These are phyloP conservation scores for Tetropium fuscum DNA, from an alignment of 2,888 invertebrate species.

Conservation along the genomic window DNA sequence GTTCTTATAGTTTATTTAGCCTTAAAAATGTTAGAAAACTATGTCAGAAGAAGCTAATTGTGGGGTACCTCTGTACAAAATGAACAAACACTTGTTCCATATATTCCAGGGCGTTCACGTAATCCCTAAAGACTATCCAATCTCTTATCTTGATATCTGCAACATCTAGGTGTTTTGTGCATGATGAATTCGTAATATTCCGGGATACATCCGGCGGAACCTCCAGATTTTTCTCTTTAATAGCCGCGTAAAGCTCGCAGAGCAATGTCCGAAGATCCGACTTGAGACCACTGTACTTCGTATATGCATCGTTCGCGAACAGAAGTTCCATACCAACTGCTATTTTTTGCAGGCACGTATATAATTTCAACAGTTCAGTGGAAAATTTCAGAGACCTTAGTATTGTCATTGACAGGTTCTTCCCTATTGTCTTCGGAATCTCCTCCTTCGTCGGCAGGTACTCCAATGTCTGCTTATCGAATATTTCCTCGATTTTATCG, in stretches of 20 bases:
- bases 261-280: conserved; percentile 9
- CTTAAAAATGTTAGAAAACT: no score
- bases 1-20: no score
- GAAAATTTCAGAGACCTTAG: conserved; percentile 15
- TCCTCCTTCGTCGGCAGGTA: conserved; percentile 6
- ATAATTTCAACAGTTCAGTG: conserved; percentile 18
- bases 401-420: background rate
- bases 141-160: conserved; percentile 26
- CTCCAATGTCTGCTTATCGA: background rate
- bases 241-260: conserved; percentile 28
- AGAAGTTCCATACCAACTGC: conserved; percentile 24
- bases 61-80: no score
- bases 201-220: conserved; percentile 21
- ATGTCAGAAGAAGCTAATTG: no score
- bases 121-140: conserved; percentile 28
- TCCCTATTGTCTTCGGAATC: background rate
- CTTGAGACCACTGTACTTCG: conserved; percentile 12
- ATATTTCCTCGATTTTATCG: conserved; percentile 1
- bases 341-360: conserved; percentile 25
- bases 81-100: conserved; percentile 20
- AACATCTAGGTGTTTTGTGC: background rate
- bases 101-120: conserved; percentile 17
- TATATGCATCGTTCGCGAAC: conserved; percentile 13
- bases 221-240: conserved; percentile 18
- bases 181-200: conserved; percentile 12